Evolutionary conservation across 2,797 vertebrate genomes (phyloP).

Genomic region (Epinephelus awoara): DNA sequence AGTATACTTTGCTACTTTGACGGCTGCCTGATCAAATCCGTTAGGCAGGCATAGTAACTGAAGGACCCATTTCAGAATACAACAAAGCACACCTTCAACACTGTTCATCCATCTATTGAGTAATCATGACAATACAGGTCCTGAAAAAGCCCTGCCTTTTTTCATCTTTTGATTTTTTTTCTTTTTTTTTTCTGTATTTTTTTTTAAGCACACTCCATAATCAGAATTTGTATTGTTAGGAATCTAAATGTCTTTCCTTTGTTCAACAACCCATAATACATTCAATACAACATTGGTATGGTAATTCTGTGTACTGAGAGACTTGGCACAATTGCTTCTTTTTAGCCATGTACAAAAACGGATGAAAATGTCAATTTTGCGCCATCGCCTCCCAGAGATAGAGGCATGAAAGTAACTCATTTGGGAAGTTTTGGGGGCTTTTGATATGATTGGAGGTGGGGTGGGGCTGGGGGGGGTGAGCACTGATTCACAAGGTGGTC

Average conservation of each 20-base stretch:
- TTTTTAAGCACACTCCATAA: conserved; percentile 68
- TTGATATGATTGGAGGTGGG: conserved; percentile 86
- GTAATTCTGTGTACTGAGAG: conserved; percentile 83
- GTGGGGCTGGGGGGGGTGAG: conserved; percentile 71
- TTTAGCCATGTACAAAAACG: conserved; percentile 92
- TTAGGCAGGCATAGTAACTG: conserved; percentile 69
- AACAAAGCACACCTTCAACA: conserved; percentile 79
- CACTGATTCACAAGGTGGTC: conserved; percentile 94
- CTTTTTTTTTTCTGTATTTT: conserved; percentile 14
- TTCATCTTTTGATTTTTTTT: conserved; percentile 54
- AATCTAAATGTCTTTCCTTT: conserved; percentile 77
- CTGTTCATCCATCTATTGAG: conserved; percentile 76
- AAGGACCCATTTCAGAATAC: conserved; percentile 77
- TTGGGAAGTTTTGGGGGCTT: conserved; percentile 85
- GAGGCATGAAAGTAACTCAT: conserved; percentile 81
- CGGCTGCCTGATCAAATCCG: conserved; percentile 73
- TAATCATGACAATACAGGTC: conserved; percentile 68
- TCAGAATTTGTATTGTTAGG: conserved; percentile 74
- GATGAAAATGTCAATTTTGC: conserved; percentile 91
- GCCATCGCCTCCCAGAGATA: conserved; percentile 62
- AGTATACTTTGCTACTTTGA: conserved; percentile 82
- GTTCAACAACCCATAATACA: conserved; percentile 80
- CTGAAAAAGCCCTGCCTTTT: conserved; percentile 63
- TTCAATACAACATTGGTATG: conserved; percentile 90
- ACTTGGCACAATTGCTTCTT: conserved; percentile 89